These are phyloP conservation scores for Pseudomyrmex concolor DNA, from an alignment of 1,140 invertebrate species.

Conservation along the genomic window DNA sequence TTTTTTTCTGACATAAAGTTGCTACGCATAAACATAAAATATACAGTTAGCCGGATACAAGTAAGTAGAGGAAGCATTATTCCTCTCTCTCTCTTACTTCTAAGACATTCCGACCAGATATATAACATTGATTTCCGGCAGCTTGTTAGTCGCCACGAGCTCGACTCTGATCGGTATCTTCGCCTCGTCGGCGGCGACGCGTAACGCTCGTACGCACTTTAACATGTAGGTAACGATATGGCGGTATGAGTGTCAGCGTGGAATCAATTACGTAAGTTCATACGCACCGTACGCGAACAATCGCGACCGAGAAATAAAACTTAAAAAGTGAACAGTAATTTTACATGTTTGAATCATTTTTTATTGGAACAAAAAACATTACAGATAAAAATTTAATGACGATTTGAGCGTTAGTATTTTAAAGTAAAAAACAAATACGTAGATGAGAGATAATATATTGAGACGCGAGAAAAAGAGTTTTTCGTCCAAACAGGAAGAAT, in stretches of 20 bases:
- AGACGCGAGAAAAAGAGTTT: background rate
- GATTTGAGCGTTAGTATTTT: background rate
- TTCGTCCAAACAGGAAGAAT: conserved; percentile 19
- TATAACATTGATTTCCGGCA: conserved; percentile 45
- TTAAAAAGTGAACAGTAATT: background rate
- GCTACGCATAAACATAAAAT: background rate
- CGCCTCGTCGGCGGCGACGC: conserved; percentile 37
- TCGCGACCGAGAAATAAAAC: background rate
- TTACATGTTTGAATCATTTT: background rate
- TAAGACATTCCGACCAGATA: conserved; percentile 21
- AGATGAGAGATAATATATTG: too few relatives aligned
- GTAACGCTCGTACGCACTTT: conserved; percentile 37
- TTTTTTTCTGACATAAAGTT: background rate
- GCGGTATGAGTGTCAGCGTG: conserved; percentile 30
- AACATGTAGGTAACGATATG: background rate
- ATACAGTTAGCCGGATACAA: conserved; percentile 8
- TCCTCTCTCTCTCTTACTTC: background rate
- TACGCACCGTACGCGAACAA: conserved; percentile 19
- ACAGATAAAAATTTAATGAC: background rate
- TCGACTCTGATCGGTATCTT: conserved; percentile 41
- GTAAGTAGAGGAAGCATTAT: too few relatives aligned
- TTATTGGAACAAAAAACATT: background rate
- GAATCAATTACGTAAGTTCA: conserved; percentile 47
- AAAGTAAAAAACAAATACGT: too few relatives aligned
- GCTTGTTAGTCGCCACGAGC: conserved; percentile 43